Evolutionary conservation across 2,888 invertebrate genomes (phyloP).

Genomic region (Euphydryas editha): DNA sequence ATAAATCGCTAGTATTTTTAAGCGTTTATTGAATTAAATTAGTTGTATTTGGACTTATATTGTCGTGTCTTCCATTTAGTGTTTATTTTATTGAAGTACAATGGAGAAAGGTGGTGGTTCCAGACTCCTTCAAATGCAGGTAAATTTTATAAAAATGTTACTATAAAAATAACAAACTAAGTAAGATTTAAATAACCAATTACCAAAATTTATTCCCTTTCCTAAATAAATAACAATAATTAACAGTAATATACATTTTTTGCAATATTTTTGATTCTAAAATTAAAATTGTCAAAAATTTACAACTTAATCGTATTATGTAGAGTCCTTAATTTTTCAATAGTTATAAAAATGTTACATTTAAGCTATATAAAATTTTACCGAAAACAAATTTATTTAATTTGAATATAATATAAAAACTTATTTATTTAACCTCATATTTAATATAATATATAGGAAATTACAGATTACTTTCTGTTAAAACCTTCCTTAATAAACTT

Average conservation of each 20-base stretch:
- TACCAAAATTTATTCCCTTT: no score
- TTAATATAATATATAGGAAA: no score
- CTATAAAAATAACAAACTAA: not conserved
- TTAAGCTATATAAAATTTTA: no score
- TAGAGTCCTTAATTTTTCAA: no score
- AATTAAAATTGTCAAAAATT: no score
- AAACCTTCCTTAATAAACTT: no score
- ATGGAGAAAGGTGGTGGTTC: constrained; percentile 77
- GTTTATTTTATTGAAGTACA: constrained; percentile 40
- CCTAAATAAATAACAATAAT: not conserved
- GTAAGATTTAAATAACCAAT: not conserved
- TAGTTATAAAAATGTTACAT: no score
- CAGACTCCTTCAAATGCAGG: constrained; percentile 77
- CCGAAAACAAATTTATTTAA: no score
- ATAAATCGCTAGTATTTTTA: constrained; percentile 60
- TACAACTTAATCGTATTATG: no score
- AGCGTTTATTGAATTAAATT: constrained; percentile 38
- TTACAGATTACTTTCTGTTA: no score
- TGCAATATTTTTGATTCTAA: not conserved
- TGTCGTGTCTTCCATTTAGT: constrained; percentile 54
- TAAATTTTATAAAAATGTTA: constrained; percentile 45
- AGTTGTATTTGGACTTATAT: constrained; percentile 32
- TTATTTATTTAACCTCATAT: no score
- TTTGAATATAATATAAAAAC: no score
- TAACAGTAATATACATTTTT: not conserved